phyloP scores from a whole-genome alignment of 2,797 vertebrate species.

The Pachyuromys duprasi region DNA sequence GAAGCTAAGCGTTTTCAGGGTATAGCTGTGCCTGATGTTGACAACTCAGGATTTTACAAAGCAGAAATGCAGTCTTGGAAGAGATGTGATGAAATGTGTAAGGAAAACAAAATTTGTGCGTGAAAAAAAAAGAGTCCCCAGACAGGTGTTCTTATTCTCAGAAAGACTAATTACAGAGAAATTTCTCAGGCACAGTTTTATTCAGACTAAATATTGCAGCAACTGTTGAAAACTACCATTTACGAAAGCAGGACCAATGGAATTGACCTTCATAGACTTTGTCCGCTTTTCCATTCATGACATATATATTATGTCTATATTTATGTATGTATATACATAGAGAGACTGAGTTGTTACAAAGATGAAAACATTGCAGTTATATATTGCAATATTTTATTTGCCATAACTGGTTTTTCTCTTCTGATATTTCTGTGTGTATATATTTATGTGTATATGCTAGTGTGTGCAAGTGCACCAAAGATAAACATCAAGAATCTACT shows the following conservation, averaged over 20 bases:
- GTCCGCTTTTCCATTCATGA: not conserved
- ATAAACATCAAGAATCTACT: not conserved
- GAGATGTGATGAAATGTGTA: not conserved
- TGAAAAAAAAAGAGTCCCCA: conserved; percentile 30
- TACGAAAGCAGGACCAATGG: not conserved
- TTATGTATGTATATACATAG: not conserved
- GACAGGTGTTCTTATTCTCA: conserved; percentile 24
- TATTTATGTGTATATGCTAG: not conserved
- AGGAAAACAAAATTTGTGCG: conserved; percentile 21
- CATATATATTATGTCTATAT: not conserved
- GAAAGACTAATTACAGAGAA: not conserved
- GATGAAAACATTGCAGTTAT: not conserved
- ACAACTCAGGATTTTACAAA: not conserved
- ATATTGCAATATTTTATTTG: not conserved
- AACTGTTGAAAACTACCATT: not conserved
- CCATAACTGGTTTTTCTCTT: not conserved
- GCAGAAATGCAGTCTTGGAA: conserved; percentile 15
- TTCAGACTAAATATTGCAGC: not conserved
- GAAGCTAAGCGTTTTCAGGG: not conserved
- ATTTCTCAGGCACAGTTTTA: not conserved
- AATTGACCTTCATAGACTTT: not conserved
- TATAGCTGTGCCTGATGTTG: conserved; percentile 6
- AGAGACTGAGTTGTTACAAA: not conserved
- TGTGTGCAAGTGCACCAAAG: not conserved
- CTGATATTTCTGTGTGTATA: not conserved